Percentiles rank a stretch among this genome's conserved stretches.
Evolutionary conservation across 2,113 vertebrate genomes (phyloP).

Genomic region (Telmatochromis sp.): DNA sequence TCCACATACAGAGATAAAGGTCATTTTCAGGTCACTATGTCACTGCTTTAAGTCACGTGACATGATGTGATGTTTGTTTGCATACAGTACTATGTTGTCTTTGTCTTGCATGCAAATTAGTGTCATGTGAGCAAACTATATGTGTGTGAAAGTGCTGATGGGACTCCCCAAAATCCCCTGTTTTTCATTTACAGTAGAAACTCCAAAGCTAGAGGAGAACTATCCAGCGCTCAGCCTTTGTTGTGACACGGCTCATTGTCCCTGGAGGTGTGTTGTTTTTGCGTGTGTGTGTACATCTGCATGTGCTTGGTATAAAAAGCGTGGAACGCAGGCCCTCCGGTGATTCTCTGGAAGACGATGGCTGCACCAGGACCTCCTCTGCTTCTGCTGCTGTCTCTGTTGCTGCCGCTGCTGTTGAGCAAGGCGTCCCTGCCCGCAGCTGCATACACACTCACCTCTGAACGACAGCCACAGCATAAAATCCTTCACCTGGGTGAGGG

Average conservation of each 20-base stretch:
- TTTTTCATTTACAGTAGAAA: slow-evolving; percentile 51
- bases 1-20: background rate
- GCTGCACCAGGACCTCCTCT: slow-evolving; percentile 34
- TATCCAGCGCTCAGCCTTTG: slow-evolving; percentile 55
- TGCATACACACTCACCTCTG: slow-evolving; percentile 43
- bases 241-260: slow-evolving; percentile 61
- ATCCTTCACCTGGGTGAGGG: slow-evolving; percentile 63
- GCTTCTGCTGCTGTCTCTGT: slow-evolving; percentile 32
- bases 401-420: slow-evolving; percentile 49
- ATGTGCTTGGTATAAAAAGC: slow-evolving; percentile 56
- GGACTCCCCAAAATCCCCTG: slow-evolving; percentile 41
- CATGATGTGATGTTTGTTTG: slow-evolving; percentile 36
- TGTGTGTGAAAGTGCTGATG: slow-evolving; percentile 64
- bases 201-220: slow-evolving; percentile 53
- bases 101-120: slow-evolving; percentile 18
- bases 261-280: slow-evolving; percentile 4
- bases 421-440: slow-evolving; percentile 44
- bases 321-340: background rate
- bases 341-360: slow-evolving; percentile 58
- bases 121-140: slow-evolving; percentile 23
- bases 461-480: slow-evolving; percentile 55
- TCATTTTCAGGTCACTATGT: slow-evolving; percentile 32
- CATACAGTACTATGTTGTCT: background rate
- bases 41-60: slow-evolving; percentile 4
- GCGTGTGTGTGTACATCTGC: background rate